Conservation (phyloP, 1,140 invertebrate species). For the Caenorhabditis remanei region DNA sequence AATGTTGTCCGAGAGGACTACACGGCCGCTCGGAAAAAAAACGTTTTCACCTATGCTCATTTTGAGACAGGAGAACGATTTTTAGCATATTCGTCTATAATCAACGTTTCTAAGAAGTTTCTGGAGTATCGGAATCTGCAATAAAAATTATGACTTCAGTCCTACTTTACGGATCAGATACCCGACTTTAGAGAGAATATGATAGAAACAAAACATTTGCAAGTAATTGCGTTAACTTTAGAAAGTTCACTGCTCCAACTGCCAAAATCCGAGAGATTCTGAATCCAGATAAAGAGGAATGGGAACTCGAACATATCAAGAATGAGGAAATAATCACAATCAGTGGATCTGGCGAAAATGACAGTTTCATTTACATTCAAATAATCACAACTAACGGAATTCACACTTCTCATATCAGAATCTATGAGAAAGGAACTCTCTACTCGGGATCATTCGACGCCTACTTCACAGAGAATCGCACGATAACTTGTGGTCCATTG, state of each 20-base stretch:
- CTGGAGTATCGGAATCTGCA: too few species aligned
- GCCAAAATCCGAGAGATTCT: conserved; percentile 15
- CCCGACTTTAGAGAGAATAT: too few species aligned
- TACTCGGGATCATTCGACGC: conserved; percentile 43
- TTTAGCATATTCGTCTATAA: too few species aligned
- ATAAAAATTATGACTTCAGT: too few species aligned
- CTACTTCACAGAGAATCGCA: conserved; percentile 18
- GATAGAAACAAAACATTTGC: too few species aligned
- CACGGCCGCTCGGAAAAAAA: too few species aligned
- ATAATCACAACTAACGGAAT: conserved; percentile 29
- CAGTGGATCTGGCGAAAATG: conserved; percentile 33
- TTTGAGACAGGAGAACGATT: too few species aligned
- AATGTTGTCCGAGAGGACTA: too few species aligned
- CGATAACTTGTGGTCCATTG: conserved; percentile 53
- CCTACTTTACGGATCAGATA: too few species aligned
- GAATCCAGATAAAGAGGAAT: conserved; percentile 32
- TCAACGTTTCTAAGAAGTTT: too few species aligned
- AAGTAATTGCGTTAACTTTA: neutral
- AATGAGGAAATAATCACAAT: conserved; percentile 40
- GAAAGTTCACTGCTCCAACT: conserved; percentile 46
- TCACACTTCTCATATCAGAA: conserved; percentile 26
- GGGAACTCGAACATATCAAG: conserved; percentile 23
- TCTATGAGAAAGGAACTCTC: neutral
- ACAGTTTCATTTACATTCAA: conserved; percentile 42
- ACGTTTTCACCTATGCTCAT: too few species aligned